phyloP scores from a whole-genome alignment of 1,140 invertebrate species.

The Kradibia gibbosae region DNA sequence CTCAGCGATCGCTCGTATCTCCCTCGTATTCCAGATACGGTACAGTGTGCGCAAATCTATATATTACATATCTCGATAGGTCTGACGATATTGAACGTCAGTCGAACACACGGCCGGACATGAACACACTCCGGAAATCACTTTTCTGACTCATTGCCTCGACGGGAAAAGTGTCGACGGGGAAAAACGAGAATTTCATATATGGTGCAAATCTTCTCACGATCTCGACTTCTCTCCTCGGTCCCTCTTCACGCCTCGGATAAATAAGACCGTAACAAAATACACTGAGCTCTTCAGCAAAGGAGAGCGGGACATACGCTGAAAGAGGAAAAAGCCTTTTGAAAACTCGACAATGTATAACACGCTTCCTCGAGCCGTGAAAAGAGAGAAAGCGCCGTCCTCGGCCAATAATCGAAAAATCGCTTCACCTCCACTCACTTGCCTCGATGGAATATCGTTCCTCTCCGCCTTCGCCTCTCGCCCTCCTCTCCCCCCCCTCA shows the following conservation, averaged over 20 bases:
- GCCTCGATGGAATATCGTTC: not conserved
- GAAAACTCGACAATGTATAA: constrained; percentile 19
- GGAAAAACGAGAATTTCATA: not conserved
- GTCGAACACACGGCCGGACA: constrained; percentile 35
- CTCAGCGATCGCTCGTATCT: constrained; percentile 31
- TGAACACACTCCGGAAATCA: constrained; percentile 45
- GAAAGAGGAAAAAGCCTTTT: constrained; percentile 16
- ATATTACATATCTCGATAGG: constrained; percentile 9
- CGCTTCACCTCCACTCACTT: constrained; percentile 15
- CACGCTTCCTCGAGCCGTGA: constrained; percentile 32
- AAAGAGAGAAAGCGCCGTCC: constrained; percentile 28
- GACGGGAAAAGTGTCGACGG: not conserved
- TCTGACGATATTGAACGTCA: constrained; percentile 47
- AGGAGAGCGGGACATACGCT: not conserved
- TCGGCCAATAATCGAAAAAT: constrained; percentile 55
- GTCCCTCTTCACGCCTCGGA: not conserved
- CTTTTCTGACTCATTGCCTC: constrained; percentile 42
- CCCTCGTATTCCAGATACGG: not conserved
- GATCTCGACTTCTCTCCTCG: constrained; percentile 2
- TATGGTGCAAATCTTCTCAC: constrained; percentile 41
- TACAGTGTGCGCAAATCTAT: not conserved
- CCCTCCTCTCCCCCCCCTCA: no score
- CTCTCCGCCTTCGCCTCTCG: no score
- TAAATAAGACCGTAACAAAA: constrained; percentile 39
- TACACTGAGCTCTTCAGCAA: not conserved